Evolutionary conservation across 2,888 invertebrate genomes (phyloP).

Genomic region (Lacanobia oleracea): DNA sequence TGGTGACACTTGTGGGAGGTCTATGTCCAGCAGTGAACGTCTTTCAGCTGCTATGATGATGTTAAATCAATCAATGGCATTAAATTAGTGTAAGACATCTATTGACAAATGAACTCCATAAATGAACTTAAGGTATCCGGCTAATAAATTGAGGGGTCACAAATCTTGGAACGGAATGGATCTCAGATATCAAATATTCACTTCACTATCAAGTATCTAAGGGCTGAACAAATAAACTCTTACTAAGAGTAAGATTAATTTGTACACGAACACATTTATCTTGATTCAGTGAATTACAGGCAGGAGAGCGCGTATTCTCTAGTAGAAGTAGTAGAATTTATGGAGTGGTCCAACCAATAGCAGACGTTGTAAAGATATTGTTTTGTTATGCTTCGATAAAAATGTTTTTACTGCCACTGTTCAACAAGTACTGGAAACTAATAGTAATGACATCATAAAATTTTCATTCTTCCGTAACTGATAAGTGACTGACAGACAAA

Average conservation of each 20-base stretch:
- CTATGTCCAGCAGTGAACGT: too few relatives aligned
- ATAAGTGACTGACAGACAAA: too few relatives aligned
- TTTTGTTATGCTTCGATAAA: neutral
- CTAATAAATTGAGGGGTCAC: constrained; percentile 27
- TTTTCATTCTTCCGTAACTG: too few relatives aligned
- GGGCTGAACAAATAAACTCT: constrained; percentile 55
- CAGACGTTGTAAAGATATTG: neutral
- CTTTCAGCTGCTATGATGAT: too few relatives aligned
- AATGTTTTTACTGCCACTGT: too few relatives aligned
- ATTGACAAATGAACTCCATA: too few relatives aligned
- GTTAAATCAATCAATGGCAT: too few relatives aligned
- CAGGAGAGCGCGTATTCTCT: constrained; percentile 5
- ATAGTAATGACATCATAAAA: too few relatives aligned
- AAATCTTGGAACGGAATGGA: too few relatives aligned
- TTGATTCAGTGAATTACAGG: constrained; percentile 28
- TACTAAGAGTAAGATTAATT: constrained; percentile 45
- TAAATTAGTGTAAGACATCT: too few relatives aligned
- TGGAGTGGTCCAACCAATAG: constrained; percentile 4
- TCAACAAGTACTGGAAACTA: too few relatives aligned
- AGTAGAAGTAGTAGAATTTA: constrained; percentile 30
- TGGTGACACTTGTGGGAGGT: too few relatives aligned
- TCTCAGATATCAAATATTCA: constrained; percentile 28
- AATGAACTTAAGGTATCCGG: constrained; percentile 9
- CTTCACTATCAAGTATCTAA: constrained; percentile 51
- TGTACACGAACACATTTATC: constrained; percentile 46